Evolutionary conservation across 2,113 vertebrate species (phyloP).

Genomic region (Actinemys pallida): DNA sequence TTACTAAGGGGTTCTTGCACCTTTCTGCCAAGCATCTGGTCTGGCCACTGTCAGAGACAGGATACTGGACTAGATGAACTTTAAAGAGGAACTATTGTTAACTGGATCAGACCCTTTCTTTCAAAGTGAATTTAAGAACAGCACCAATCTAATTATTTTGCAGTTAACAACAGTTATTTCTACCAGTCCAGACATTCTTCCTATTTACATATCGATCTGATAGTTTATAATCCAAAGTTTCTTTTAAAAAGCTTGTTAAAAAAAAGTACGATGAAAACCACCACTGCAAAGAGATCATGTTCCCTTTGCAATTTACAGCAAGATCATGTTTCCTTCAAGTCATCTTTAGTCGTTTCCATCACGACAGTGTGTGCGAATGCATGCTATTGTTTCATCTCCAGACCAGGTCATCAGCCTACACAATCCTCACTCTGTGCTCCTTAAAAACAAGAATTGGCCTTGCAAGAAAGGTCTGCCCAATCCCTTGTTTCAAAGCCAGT

Average conservation of each 20-base stretch:
- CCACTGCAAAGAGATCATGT: neutral
- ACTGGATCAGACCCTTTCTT: neutral
- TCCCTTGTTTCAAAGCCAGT: neutral
- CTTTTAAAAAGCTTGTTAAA: neutral
- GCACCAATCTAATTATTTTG: neutral
- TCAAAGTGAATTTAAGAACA: neutral
- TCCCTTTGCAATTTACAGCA: neutral
- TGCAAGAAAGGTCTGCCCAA: neutral
- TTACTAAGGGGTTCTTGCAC: slow-evolving; percentile 28
- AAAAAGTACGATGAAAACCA: neutral
- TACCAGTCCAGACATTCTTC: neutral
- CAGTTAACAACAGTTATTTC: neutral
- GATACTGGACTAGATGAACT: neutral
- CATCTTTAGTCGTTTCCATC: neutral
- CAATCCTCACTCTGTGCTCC: neutral
- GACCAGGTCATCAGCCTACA: neutral
- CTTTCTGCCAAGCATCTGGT: neutral
- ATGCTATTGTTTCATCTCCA: neutral
- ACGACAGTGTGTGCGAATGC: neutral
- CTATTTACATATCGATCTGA: neutral
- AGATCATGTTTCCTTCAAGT: neutral
- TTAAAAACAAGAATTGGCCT: neutral
- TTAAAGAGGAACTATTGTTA: accelerated
- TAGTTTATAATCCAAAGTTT: neutral
- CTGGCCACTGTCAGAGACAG: neutral